phyloP scores from a whole-genome alignment of 2,888 invertebrate species.

The Pheosia gnoma region DNA sequence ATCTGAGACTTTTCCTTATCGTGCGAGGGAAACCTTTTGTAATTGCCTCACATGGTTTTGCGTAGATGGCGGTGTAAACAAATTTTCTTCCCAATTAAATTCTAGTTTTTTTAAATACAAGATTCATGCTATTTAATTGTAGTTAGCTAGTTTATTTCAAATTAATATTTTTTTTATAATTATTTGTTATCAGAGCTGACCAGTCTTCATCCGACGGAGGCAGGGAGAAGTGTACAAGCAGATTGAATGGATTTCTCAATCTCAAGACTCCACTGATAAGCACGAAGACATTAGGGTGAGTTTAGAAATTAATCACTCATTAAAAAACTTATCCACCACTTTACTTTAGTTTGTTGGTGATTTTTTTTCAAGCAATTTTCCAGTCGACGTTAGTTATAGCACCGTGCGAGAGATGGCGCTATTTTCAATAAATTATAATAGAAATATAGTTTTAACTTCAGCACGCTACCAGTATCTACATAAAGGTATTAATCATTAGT shows the following conservation, averaged over 20 bases:
- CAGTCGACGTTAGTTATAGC: not conserved
- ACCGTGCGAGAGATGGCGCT: not conserved
- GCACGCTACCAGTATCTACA: too few species aligned
- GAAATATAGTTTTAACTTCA: too few species aligned
- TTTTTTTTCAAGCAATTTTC: not conserved
- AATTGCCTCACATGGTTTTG: not conserved
- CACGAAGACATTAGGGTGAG: constrained; percentile 90
- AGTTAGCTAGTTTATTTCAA: too few species aligned
- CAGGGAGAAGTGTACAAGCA: constrained; percentile 81
- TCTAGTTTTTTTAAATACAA: not conserved
- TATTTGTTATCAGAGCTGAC: constrained; percentile 61
- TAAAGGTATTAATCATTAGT: too few species aligned
- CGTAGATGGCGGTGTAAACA: constrained; percentile 20
- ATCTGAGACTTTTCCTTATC: not conserved
- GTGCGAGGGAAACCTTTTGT: not conserved
- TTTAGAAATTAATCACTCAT: constrained; percentile 31
- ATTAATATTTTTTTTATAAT: not conserved
- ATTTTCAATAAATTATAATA: not conserved
- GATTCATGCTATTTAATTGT: too few species aligned
- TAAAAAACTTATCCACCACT: too few species aligned
- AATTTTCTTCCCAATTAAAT: not conserved
- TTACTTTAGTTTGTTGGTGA: too few species aligned
- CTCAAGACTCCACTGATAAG: constrained; percentile 89
- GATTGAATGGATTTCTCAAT: constrained; percentile 87
- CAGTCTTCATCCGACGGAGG: constrained; percentile 63